Conservation (phyloP, 2,113 vertebrate species). For the Tretioscincus oriximinensis region DNA sequence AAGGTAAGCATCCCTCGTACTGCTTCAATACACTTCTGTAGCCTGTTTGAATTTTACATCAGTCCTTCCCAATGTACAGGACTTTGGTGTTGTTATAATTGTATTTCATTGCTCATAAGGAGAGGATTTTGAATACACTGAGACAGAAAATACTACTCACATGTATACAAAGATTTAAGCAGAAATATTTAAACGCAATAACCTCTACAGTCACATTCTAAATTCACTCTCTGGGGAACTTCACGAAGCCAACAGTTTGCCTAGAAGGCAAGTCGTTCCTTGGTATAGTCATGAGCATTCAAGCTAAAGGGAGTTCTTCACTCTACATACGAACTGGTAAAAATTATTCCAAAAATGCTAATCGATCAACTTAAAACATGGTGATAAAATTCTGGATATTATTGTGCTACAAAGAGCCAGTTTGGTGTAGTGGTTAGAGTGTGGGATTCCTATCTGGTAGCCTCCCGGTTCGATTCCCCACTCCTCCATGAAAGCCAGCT, state of each 20-base stretch:
- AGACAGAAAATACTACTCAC: neutral
- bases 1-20: accelerated
- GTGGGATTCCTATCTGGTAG: too few species aligned
- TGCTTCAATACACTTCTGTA: neutral
- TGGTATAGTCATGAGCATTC: neutral
- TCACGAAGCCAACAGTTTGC: neutral
- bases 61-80: neutral
- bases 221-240: neutral
- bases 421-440: too few species aligned
- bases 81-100: neutral
- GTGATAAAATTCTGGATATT: too few species aligned
- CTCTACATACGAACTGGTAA: too few species aligned
- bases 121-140: neutral
- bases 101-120: neutral
- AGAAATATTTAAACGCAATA: neutral
- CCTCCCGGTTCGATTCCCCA: too few species aligned
- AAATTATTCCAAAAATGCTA: too few species aligned
- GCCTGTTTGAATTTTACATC: neutral
- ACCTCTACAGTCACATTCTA: neutral
- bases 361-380: too few species aligned
- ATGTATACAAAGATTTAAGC: neutral
- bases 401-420: too few species aligned
- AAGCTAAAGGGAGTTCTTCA: neutral
- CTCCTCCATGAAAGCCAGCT: too few species aligned
- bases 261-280: neutral